Evolutionary conservation across 2,888 invertebrate genomes (phyloP), one percentile per base, ranked within the genome.

Genomic region (Sesia apiformis): DNA sequence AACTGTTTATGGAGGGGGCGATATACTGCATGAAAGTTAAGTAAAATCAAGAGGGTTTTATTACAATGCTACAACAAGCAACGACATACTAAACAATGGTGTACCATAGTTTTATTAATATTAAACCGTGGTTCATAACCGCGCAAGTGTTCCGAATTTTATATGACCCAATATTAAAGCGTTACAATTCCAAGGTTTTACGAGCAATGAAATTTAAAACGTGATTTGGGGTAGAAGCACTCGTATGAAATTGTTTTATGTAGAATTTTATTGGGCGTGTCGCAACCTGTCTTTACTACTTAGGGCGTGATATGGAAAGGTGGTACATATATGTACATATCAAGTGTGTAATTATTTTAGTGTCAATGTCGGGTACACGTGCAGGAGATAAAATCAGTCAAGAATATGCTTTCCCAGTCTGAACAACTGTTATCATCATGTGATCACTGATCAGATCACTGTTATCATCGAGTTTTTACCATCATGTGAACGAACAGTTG

Each of bases 171-270:
- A 67, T 71, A 72, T 75, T 69, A 74, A 72, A 74, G 65, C 67
- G 68, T 69, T 70, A 66, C 72, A 67, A 73, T 76, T 73, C 72
- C 67, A 58, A 49, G 57, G 59, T 72, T 78, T 78, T 76, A 78
- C 68, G 77, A 73, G 63, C 64, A 68, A 65, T 66, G 67, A 73
- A 77, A 78, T 74, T 76, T 76, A 69, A 75, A 78, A 72, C 69
- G 64, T 67, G 66, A 70, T 66, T 64, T 61, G 67, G 60, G 61
- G 58, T 64, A 61, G 59, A 58, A 60, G 62, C 65, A 63, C 53
- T 59, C 64, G 59, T 66, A 55, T 58, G 67, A 72, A 74, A 77
- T 74, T 70, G 73, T 64, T 77, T 77, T 74, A 77, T 69, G 70
- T 64, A 63, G 61, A 62, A 63, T 71, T 77, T 77, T 77, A 76